A percentile compares a stretch with the other conserved stretches of the same genome.
These are phyloP conservation scores for Amazona vittata DNA, from an alignment of 2,113 vertebrate genomes.

Conservation along the genomic window DNA sequence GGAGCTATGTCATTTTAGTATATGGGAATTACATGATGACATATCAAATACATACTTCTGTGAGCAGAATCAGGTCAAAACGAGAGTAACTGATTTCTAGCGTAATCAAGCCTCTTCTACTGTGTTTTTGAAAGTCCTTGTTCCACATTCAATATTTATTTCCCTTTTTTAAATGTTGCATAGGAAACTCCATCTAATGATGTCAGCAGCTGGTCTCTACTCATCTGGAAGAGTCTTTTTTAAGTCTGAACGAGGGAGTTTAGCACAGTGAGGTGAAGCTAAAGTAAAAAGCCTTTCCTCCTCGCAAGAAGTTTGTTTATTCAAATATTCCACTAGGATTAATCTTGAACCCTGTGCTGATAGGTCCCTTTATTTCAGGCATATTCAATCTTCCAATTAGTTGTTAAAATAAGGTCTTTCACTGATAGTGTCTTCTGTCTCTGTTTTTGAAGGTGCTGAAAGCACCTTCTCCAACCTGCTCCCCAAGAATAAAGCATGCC, in stretches of 20 bases:
- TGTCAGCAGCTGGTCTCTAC: neutral
- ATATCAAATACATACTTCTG: neutral
- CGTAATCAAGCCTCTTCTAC: neutral
- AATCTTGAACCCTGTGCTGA: neutral
- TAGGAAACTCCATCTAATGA: neutral
- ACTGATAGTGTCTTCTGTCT: neutral
- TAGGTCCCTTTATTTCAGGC: neutral
- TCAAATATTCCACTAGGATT: neutral
- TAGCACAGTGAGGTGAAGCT: neutral
- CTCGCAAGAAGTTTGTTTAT: neutral
- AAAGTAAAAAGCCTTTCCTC: neutral
- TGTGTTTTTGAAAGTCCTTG: neutral
- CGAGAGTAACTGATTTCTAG: neutral
- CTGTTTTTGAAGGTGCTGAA: neutral
- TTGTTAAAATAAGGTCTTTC: neutral
- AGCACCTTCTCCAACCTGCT: neutral
- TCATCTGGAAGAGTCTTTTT: neutral
- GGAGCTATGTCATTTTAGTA: neutral
- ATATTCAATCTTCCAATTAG: neutral
- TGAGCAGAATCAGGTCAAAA: neutral
- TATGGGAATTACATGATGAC: neutral
- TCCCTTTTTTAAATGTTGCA: neutral
- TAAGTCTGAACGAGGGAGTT: neutral
- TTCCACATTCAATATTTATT: neutral
- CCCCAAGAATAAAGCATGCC: neutral